Conservation (phyloP, 1,140 invertebrate genomes). For the Drosophila tropicalis region DNA sequence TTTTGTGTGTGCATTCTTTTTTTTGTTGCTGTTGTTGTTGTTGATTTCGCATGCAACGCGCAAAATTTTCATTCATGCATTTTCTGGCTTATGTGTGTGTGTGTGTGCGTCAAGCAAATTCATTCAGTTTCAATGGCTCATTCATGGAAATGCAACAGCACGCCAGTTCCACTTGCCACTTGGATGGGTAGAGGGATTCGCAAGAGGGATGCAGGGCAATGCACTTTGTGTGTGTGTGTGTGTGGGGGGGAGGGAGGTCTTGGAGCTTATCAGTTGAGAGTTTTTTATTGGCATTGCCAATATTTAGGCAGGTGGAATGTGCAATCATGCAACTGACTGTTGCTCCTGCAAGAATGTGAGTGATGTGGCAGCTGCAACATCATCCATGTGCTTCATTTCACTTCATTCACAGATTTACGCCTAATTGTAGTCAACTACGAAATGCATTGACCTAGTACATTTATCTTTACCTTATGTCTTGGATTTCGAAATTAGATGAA, state of each 20-base stretch:
- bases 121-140: conserved; percentile 70
- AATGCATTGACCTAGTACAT: too few species aligned
- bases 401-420: too few species aligned
- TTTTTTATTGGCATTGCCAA: not conserved
- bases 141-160: conserved; percentile 52
- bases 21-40: conserved; percentile 24
- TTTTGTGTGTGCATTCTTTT: conserved; percentile 24
- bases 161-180: not conserved
- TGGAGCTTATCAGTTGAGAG: not conserved
- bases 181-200: not conserved
- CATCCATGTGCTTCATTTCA: too few species aligned
- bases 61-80: conserved; percentile 74
- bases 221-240: too few species aligned
- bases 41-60: conserved; percentile 48
- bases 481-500: too few species aligned
- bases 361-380: too few species aligned
- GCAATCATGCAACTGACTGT: conserved; percentile 16
- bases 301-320: conserved; percentile 12
- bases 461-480: too few species aligned
- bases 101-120: conserved; percentile 62
- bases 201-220: too few species aligned
- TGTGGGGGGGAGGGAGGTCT: not conserved
- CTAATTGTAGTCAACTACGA: too few species aligned
- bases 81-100: conserved; percentile 29
- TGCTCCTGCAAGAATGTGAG: too few species aligned